A percentile compares a stretch with the other conserved stretches of the same genome.
Evolutionary conservation across 2,113 vertebrate genomes (phyloP).

Genomic region (Macrotus californicus): DNA sequence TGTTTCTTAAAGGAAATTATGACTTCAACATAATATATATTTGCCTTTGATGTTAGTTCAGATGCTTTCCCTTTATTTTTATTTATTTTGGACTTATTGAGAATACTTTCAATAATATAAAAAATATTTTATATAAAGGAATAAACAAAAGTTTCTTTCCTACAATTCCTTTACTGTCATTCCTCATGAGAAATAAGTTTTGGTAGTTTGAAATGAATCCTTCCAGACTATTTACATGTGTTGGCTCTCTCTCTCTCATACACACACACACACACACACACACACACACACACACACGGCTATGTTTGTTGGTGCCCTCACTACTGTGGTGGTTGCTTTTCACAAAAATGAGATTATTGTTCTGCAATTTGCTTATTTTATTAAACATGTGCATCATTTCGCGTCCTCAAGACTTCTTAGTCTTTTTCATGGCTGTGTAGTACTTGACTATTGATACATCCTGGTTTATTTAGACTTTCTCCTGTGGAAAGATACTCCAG

Average conservation of each 20-base stretch:
- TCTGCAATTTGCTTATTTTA: background rate
- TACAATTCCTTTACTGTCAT: background rate
- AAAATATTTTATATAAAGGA: background rate
- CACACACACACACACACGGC: too few relatives aligned
- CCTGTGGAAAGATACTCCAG: background rate
- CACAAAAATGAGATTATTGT: background rate
- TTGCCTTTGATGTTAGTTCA: background rate
- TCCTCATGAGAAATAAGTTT: background rate
- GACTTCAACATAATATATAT: background rate
- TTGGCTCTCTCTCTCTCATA: background rate
- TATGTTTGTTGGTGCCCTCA: background rate
- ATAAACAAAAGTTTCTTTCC: background rate
- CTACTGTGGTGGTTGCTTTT: background rate
- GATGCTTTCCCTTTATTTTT: background rate
- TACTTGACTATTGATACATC: background rate
- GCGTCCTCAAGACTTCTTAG: background rate
- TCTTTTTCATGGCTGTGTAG: background rate
- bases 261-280: too few relatives aligned
- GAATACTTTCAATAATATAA: constrained; percentile 1
- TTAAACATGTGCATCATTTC: background rate
- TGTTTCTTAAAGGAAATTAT: background rate
- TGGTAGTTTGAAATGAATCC: background rate
- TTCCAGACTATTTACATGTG: background rate
- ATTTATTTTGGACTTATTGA: background rate
- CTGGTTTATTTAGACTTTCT: background rate